Evolutionary conservation across 2,888 invertebrate species (phyloP), one percentile per base, ranked within the genome.

Genomic region (Acanthoscelides obtectus): DNA sequence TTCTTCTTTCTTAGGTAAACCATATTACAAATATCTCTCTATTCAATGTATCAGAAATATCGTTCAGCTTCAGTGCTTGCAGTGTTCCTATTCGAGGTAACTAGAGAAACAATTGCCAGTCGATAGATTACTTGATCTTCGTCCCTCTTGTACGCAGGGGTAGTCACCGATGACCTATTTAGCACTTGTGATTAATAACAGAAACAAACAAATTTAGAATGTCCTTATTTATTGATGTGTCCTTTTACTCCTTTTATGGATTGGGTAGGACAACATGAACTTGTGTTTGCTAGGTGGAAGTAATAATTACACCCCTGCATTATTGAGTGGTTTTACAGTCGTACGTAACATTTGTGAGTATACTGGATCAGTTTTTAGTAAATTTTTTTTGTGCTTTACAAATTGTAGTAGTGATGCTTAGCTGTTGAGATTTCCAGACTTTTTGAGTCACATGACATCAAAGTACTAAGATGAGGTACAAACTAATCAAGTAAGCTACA

Each of bases 1-100:
- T 68, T 73, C 69, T 71, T 70, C 71, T 75, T 71, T 73, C 73
- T 72, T 71, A 78, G 79, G 79, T 80, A 79, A 74, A 72, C 70
- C n/a, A 68, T 1, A 45, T 12, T 45, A 45, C 45, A 12, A 45
- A 45, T 12, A 45, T 3, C 45, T 12, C 17, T 45, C 1, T 45
- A 45, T 45, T 4, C 17, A 45, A 17, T 45, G 17, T 45, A 6
- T 1, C 3, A 45, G 17, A 45, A 17, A 3, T 45, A 45, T 45
- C 45, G 45, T 45, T 45, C 5, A 3, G 64, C 70, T 66, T 70
- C 67, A 63, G 64, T 68, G 25, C 21, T 22, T 68, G 17, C 3
- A 1, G 27, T 22, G 67, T 20, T n/a, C 22, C n/a, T 4, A 67
- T 67, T 12, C 20, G 1, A 22, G 20, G 20, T 22, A 45, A 45